Percentiles rank a stretch among this genome's conserved stretches.
Evolutionary conservation across 2,113 vertebrate genomes (phyloP).

Genomic region (Lagopus muta): DNA sequence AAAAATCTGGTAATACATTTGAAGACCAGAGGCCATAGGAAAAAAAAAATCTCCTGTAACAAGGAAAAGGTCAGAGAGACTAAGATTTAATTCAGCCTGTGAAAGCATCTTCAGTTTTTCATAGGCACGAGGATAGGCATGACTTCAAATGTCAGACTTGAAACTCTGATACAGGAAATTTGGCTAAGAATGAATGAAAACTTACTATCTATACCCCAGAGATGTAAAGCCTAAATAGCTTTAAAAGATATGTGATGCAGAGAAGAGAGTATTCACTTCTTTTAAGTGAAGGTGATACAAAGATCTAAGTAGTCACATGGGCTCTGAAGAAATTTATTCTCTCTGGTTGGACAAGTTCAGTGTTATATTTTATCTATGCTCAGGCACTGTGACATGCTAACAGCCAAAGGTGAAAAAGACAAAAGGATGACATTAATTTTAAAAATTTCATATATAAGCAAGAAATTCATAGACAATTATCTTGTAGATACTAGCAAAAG

Average conservation of each 20-base stretch:
- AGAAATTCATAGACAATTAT: neutral
- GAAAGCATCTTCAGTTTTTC: conserved; percentile 29
- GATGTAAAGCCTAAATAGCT: neutral
- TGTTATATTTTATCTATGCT: neutral
- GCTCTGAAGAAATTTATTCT: neutral
- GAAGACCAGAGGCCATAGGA: conserved; percentile 50
- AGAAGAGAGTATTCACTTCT: neutral
- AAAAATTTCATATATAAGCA: neutral
- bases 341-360: neutral
- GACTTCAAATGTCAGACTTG: conserved; percentile 23
- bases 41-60: conserved; percentile 20
- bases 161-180: conserved; percentile 3
- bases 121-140: neutral
- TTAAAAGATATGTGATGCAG: neutral
- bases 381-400: neutral
- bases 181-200: conserved; percentile 51
- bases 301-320: neutral
- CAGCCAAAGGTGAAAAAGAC: neutral
- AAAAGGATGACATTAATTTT: neutral
- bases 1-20: conserved; percentile 53
- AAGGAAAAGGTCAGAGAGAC: conserved; percentile 54
- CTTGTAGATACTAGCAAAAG: neutral
- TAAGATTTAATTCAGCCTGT: conserved; percentile 32
- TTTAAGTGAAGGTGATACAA: neutral
- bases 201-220: neutral